phyloP scores from a whole-genome alignment of 2,113 vertebrate species.

The Alligator mississippiensis region DNA sequence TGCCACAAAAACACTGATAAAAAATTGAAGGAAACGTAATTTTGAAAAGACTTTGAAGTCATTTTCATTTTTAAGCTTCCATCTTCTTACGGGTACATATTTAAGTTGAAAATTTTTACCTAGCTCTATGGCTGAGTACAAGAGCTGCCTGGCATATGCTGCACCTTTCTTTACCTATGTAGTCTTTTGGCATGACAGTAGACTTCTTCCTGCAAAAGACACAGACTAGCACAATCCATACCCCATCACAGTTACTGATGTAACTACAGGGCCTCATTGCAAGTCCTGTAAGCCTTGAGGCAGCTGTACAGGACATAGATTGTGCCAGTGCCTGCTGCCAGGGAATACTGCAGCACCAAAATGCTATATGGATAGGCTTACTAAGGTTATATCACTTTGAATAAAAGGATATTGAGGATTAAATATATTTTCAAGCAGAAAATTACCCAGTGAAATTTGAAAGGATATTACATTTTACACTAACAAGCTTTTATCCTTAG shows the following conservation, averaged over 20 bases:
- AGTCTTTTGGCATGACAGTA: background rate
- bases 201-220: fast-evolving
- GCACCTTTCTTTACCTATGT: background rate
- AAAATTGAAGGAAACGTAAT: background rate
- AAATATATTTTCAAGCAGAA: background rate
- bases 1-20: background rate
- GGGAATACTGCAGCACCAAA: background rate
- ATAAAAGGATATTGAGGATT: background rate
- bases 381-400: background rate
- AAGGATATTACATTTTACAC: background rate
- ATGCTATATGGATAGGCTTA: background rate
- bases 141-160: background rate
- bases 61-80: fast-evolving
- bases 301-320: background rate
- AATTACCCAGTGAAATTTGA: background rate
- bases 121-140: background rate
- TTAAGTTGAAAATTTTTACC: background rate
- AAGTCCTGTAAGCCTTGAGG: background rate
- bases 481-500: background rate
- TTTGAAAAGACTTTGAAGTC: background rate
- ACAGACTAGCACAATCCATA: background rate
- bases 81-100: background rate
- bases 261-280: background rate
- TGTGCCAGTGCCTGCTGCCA: background rate
- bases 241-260: background rate